phyloP scores from a whole-genome alignment of 2,113 vertebrate genomes.

The Syrrhaptes paradoxus region DNA sequence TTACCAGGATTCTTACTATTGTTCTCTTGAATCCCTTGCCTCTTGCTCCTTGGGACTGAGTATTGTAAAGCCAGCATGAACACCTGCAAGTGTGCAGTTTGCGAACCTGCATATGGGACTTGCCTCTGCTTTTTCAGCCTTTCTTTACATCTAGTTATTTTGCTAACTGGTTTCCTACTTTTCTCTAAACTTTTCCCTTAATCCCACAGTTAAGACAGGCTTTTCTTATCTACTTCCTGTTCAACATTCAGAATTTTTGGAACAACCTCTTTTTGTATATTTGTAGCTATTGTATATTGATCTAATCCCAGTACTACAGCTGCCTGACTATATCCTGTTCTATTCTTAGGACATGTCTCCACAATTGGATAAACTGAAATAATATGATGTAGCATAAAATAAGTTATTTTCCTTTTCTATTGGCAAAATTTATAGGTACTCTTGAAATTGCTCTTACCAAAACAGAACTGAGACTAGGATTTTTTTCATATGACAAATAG shows the following conservation, averaged over 20 bases:
- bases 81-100: not conserved
- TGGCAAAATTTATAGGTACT: not conserved
- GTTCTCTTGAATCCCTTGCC: not conserved
- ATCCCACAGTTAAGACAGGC: not conserved
- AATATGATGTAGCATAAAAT: not conserved
- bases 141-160: not conserved
- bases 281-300: not conserved
- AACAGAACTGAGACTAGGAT: not conserved
- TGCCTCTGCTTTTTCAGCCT: not conserved
- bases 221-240: constrained; percentile 20
- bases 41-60: not conserved
- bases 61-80: not conserved
- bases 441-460: not conserved
- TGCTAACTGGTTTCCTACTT: not conserved
- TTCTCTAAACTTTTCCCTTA: not conserved
- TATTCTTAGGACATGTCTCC: not conserved
- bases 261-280: not conserved
- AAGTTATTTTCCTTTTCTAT: not conserved
- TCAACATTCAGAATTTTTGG: not conserved
- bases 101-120: not conserved
- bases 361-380: not conserved
- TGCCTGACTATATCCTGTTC: not conserved
- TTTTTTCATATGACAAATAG: not conserved
- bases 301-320: not conserved
- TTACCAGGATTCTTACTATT: not conserved